Conservation (phyloP, 2,888 invertebrate genomes). For the Cyrtodaria siliqua region DNA sequence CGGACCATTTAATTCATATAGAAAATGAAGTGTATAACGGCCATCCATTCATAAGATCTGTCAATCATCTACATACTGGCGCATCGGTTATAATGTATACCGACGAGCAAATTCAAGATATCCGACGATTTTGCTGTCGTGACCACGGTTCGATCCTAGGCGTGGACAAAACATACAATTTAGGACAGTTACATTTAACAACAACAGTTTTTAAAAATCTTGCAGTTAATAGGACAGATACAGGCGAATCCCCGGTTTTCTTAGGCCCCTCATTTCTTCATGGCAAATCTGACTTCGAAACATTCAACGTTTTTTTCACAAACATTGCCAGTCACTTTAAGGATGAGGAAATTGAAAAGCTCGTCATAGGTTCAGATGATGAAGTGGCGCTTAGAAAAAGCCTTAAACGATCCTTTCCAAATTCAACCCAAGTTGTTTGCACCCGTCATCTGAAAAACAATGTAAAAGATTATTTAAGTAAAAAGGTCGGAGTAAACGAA, state of each 20-base stretch:
- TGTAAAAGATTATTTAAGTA: constrained; percentile 24
- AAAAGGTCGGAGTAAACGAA: constrained; percentile 10
- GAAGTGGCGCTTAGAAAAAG: constrained; percentile 13
- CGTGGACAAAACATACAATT: constrained; percentile 29
- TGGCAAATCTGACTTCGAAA: too few relatives aligned
- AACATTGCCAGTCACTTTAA: too few relatives aligned
- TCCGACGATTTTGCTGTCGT: constrained; percentile 14
- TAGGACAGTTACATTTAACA: constrained; percentile 27
- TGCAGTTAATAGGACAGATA: constrained; percentile 4
- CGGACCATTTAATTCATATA: too few relatives aligned
- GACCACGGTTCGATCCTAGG: constrained; percentile 10
- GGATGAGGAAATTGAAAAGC: constrained; percentile 11
- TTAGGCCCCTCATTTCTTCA: too few relatives aligned
- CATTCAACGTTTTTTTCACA: too few relatives aligned
- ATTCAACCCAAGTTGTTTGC: constrained; percentile 19
- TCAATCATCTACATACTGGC: constrained; percentile 12
- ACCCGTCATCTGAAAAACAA: constrained; percentile 30
- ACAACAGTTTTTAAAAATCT: constrained; percentile 24
- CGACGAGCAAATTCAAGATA: constrained; percentile 23
- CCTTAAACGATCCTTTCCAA: constrained; percentile 5
- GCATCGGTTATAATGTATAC: constrained; percentile 23
- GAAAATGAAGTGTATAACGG: too few relatives aligned
- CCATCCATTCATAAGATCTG: constrained; percentile 1
- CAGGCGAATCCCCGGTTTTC: too few relatives aligned
- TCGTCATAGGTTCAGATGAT: constrained; percentile 20